Conservation (phyloP, 2,797 vertebrate genomes). For the Xiphophorus birchmanni region DNA sequence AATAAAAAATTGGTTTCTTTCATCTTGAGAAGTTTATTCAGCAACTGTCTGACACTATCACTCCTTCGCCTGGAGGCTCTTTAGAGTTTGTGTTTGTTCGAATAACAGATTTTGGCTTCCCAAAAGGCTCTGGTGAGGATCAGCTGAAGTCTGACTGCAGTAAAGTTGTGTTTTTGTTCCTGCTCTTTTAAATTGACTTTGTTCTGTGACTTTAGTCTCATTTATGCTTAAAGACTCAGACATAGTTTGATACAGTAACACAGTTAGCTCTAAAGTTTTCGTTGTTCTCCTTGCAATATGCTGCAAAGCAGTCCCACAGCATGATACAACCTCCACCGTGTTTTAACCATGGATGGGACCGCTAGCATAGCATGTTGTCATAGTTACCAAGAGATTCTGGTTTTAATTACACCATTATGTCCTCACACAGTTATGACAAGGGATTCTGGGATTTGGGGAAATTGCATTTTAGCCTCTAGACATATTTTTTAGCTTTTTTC, state of each 20-base stretch:
- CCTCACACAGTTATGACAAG: background rate
- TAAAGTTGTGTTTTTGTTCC: background rate
- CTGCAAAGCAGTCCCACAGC: background rate
- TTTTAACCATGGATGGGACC: background rate
- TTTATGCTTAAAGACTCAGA: background rate
- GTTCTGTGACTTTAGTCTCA: background rate
- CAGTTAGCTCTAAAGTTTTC: background rate
- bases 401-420: background rate
- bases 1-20: too few relatives aligned
- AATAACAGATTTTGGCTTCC: background rate
- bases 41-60: background rate
- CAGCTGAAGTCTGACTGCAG: background rate
- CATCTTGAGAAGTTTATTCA: background rate
- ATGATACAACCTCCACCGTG: background rate
- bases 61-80: background rate
- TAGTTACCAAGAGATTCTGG: background rate
- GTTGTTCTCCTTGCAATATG: background rate
- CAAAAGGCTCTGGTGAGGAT: background rate
- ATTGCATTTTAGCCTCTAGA: background rate
- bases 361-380: background rate
- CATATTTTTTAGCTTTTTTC: background rate
- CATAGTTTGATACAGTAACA: background rate
- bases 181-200: background rate
- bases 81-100: background rate
- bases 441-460: background rate